Base-by-base conservation (phyloP, 1,140 invertebrate genomes). In the Meloidogyne floridensis region DNA sequence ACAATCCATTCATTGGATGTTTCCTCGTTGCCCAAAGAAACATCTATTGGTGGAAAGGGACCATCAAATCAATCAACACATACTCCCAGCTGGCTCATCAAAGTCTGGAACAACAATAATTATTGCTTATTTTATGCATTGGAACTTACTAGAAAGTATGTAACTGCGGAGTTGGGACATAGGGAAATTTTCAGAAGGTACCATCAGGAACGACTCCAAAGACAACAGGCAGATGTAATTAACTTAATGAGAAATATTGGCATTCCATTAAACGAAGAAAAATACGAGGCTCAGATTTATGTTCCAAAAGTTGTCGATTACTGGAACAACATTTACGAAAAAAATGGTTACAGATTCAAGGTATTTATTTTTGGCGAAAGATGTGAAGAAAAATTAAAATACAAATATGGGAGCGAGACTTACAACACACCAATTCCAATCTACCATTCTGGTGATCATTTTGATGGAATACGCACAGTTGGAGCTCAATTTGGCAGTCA, bases 111-210 rank as follows among this genome's bases (percentile, higher is more conserved):
- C 10, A 9, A 43, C 10, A 75, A 75, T 43, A 6, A 51, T 18
- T 75, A 20, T 75, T 75, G 74, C 10, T 56, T 75, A 10, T 75
- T 75, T 10, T 75, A 75, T 11, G 74, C 74, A 4, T 4, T 75
- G 9, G 74, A 75, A 47, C n/a, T 75, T n/a, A 75, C 51, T 7
- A 15, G 74, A 43, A 75, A 42, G 0, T 75, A 51, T 75, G 56
- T 75, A n/a, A 75, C 32, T 42, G 4, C 18, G 32, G 9, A 8
- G 32, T 8, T n/a, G 56, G 51, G 74, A 15, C 20, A 75, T n/a
- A 42, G 51, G 11, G 51, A 42, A 10, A 75, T 7, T 11, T 75
- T 75, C 32, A 75, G 74, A 7, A 42, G 56, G 9, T 75, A 75
- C 3, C n/a, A 54, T 2, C 51, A 75, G 3, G n/a, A 75, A 10